A percentile compares a stretch with the other conserved stretches of the same genome.
Evolutionary conservation across 2,797 vertebrate species (phyloP).

Genomic region (Melopsittacus undulatus): DNA sequence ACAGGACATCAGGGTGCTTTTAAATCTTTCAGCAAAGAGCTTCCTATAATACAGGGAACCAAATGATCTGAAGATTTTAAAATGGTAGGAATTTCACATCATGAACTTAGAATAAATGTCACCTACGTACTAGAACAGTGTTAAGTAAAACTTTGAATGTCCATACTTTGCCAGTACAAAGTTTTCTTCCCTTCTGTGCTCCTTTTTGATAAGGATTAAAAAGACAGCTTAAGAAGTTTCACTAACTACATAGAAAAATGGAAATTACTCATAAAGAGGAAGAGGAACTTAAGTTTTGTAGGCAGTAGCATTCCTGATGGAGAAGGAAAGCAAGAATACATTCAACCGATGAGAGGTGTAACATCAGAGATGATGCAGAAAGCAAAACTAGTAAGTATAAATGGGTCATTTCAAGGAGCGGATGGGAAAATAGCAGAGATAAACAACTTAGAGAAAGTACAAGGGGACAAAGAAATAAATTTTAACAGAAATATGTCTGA

Average conservation of each 20-base stretch:
- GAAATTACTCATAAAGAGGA: background rate
- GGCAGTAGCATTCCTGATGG: background rate
- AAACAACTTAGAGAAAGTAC: background rate
- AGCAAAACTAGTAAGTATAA: background rate
- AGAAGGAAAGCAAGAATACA: background rate
- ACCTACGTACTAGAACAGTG: background rate
- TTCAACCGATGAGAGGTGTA: fast-evolving
- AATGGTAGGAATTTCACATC: background rate
- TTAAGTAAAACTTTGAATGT: background rate
- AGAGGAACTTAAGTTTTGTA: background rate
- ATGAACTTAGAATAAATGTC: background rate
- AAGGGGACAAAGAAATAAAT: background rate
- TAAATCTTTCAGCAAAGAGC: background rate
- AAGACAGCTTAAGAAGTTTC: background rate
- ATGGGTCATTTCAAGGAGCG: background rate
- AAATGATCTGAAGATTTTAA: background rate
- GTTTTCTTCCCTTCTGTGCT: background rate
- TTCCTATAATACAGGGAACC: background rate
- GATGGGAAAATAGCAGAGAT: background rate
- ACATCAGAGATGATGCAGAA: background rate
- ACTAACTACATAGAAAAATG: background rate
- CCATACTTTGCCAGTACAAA: background rate
- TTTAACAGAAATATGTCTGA: background rate
- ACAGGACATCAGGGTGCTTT: background rate
- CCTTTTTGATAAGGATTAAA: background rate